A percentile compares a stretch with the other conserved stretches of the same genome.
These are phyloP conservation scores for Oreochromis grahami DNA, from an alignment of 2,797 vertebrate genomes.

Conservation along the genomic window DNA sequence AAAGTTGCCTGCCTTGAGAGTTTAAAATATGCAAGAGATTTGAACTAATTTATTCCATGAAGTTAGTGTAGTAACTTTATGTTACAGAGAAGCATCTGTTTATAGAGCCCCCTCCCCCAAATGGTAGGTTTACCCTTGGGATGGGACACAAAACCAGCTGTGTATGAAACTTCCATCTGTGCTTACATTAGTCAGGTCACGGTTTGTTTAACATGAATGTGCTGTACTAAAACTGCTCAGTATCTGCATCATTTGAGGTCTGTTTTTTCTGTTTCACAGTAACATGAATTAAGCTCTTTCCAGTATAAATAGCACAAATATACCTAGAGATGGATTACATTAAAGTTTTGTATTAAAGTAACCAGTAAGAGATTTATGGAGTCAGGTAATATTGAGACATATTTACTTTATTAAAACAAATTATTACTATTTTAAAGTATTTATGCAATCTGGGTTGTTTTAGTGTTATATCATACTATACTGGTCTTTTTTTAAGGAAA, in stretches of 20 bases:
- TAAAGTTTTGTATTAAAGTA: background rate
- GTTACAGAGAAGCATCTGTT: slow-evolving; percentile 57
- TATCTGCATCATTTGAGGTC: slow-evolving; percentile 11
- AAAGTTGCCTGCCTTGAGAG: background rate
- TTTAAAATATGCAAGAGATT: background rate
- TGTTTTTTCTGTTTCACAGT: slow-evolving; percentile 4
- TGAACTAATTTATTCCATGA: background rate
- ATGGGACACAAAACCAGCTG: slow-evolving; percentile 66
- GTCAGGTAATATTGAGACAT: background rate
- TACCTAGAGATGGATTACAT: background rate
- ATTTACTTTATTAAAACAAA: background rate
- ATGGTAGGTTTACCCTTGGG: slow-evolving; percentile 65
- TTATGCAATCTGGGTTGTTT: background rate
- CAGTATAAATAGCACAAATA: background rate
- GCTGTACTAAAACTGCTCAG: slow-evolving; percentile 32
- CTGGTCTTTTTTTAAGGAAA: background rate
- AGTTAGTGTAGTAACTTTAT: slow-evolving; percentile 35
- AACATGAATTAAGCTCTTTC: background rate
- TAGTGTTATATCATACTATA: background rate
- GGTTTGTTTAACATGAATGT: slow-evolving; percentile 65
- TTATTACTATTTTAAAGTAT: background rate
- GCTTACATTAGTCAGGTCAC: slow-evolving; percentile 71
- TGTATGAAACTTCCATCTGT: slow-evolving; percentile 74
- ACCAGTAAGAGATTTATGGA: background rate
- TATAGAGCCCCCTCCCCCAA: slow-evolving; percentile 14